Conservation (phyloP, 1,140 invertebrate species). For the Sitodiplosis mosellana region DNA sequence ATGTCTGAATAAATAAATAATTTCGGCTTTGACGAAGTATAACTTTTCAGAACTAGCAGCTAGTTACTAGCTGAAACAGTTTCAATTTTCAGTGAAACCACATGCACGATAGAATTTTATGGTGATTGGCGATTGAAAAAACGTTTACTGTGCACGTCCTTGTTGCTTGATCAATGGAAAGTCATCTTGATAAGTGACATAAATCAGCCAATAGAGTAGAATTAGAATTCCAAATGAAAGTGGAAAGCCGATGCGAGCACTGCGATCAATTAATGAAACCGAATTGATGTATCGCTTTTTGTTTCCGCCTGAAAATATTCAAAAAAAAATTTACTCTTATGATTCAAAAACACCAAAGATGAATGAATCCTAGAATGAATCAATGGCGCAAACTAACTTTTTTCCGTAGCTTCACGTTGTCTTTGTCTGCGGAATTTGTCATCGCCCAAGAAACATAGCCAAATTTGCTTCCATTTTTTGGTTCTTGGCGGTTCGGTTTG, state of each 20-base stretch:
- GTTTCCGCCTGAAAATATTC: slow-evolving; percentile 22
- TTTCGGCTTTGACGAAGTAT: too few relatives aligned
- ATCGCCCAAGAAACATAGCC: slow-evolving; percentile 62
- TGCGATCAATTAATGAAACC: slow-evolving; percentile 70
- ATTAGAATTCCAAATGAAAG: slow-evolving; percentile 70
- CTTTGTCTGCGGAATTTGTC: slow-evolving; percentile 54
- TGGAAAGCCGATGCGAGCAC: slow-evolving; percentile 71
- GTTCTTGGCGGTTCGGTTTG: slow-evolving; percentile 52
- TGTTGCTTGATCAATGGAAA: not conserved
- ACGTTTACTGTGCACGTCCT: too few relatives aligned
- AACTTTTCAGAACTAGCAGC: too few relatives aligned
- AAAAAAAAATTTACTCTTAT: not conserved
- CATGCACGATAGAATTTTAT: too few relatives aligned
- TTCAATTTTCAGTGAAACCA: too few relatives aligned
- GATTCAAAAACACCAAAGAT: not conserved
- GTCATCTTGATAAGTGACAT: slow-evolving; percentile 18
- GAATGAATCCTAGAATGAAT: not conserved
- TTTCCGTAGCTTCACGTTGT: slow-evolving; percentile 43
- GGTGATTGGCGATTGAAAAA: too few relatives aligned
- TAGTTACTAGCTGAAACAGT: too few relatives aligned
- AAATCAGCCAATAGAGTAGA: slow-evolving; percentile 63
- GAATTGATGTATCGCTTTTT: slow-evolving; percentile 55
- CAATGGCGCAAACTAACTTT: slow-evolving; percentile 11
- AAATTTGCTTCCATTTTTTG: slow-evolving; percentile 54
- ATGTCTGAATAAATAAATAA: too few relatives aligned